Base-by-base conservation (phyloP, 2,113 vertebrate genomes). In the Laticauda laticaudata region DNA sequence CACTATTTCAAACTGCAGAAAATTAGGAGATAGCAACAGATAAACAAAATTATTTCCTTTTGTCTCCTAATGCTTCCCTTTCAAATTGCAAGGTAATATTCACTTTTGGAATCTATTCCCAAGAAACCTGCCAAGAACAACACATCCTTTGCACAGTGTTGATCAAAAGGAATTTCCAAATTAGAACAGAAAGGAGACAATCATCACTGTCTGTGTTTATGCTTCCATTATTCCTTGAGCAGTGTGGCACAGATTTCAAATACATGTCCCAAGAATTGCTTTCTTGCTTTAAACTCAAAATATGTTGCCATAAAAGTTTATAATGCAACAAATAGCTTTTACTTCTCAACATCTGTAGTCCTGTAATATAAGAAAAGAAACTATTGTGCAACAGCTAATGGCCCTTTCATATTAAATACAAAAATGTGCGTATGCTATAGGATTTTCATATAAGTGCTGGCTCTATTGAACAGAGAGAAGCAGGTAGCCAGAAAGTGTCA, bases 91-190 rank as follows among this genome's bases (percentile, higher is more conserved):
- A 87, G 81, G 51, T 51, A 45, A 18, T 48, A 45, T 23, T 92
- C 55, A 54, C 56, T 86, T 86, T 55, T 45, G 90, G n/a, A 39
- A 92, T 51, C 75, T 92, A 43, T 88, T 75, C 43, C 23, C 43
- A 90, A 43, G 88, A 81, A 21, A 54, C 29, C 43, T 75, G 43
- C 55, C 61, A 94, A 90, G 59, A 94, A 89, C 87, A 92, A 61
- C 56, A 48, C 5, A 86, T 90, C 39, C 69, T 90, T 87, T 92
- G 57, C n/a, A 88, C 59, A 15, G 18, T 8, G 59, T 11, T 90
- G 53, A 92, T 81, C 91, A 88, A 69, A 90, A 88, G 53, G 57
- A 51, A 54, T 88, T 69, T 90, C 55, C 59, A 81, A 51, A 90
- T 88, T 88, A 51, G 39, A 92, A 87, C 39, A 81, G 91, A 61